Conservation (phyloP, 2,797 vertebrate species). For the Alexandromys oeconomus region DNA sequence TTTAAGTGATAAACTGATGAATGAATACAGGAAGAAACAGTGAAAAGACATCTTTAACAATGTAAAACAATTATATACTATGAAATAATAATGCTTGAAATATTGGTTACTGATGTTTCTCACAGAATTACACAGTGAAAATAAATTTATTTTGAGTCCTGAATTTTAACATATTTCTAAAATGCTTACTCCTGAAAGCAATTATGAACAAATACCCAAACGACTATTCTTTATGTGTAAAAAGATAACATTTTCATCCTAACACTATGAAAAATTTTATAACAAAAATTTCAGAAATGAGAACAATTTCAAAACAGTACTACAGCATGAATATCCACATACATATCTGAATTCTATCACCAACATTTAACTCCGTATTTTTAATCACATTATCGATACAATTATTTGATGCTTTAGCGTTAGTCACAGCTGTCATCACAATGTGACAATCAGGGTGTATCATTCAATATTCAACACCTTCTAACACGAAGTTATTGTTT, state of each 20-base stretch:
- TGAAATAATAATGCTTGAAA: conserved; percentile 12
- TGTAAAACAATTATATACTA: conserved; percentile 14
- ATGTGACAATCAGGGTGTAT: neutral
- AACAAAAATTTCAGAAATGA: conserved; percentile 29
- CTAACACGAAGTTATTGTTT: neutral
- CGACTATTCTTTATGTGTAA: neutral
- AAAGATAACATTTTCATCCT: neutral
- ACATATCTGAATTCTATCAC: neutral
- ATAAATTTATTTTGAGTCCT: conserved; percentile 11
- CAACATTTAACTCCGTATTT: neutral
- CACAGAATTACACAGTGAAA: conserved; percentile 4
- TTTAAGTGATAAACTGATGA: neutral
- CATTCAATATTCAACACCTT: neutral
- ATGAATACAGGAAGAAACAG: conserved; percentile 38
- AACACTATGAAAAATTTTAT: conserved; percentile 32
- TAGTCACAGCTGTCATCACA: neutral
- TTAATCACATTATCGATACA: neutral
- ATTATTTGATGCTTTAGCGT: conserved; percentile 17
- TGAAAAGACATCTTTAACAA: conserved; percentile 31
- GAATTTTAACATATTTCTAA: conserved; percentile 59
- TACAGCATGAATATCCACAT: neutral
- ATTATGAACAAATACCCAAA: conserved; percentile 6
- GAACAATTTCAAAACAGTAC: neutral
- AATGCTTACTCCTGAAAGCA: neutral
- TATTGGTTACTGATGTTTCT: neutral